Percentiles rank a stretch among this genome's conserved stretches.
phyloP scores from a whole-genome alignment of 2,888 invertebrate genomes.

The Yponomeuta sedellus region DNA sequence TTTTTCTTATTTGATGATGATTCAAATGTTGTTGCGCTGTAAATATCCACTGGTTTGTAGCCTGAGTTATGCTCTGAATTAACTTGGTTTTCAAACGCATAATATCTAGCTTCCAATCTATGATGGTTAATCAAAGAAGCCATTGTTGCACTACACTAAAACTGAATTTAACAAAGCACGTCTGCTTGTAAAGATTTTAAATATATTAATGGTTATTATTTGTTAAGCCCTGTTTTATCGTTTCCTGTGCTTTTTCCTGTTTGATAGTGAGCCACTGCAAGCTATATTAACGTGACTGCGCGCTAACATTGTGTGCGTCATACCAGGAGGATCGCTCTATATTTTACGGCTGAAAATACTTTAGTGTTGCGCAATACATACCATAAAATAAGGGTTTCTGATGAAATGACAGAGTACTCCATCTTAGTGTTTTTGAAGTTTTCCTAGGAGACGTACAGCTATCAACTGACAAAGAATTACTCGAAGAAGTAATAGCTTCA shows the following conservation, averaged over 20 bases:
- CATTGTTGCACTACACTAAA: conserved; percentile 35
- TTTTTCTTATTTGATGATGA: conserved; percentile 31
- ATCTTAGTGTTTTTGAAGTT: conserved; percentile 37
- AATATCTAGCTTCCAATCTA: conserved; percentile 28
- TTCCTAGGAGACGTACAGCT: conserved; percentile 32
- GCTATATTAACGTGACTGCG: conserved; percentile 21
- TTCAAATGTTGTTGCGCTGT: conserved; percentile 32
- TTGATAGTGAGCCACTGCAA: conserved; percentile 40
- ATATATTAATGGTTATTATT: conserved; percentile 42
- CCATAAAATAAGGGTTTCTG: conserved; percentile 37
- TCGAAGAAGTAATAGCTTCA: neutral
- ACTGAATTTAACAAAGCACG: conserved; percentile 34
- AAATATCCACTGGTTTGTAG: conserved; percentile 51
- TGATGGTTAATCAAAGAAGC: conserved; percentile 35
- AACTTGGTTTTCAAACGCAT: conserved; percentile 42
- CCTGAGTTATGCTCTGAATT: conserved; percentile 27
- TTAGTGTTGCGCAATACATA: conserved; percentile 22
- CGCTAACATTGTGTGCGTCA: conserved; percentile 26
- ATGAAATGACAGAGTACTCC: conserved; percentile 50
- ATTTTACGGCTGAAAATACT: no score
- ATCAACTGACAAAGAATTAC: neutral
- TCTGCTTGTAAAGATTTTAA: conserved; percentile 37
- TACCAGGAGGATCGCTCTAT: conserved; percentile 25
- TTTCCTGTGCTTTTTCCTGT: conserved; percentile 65
- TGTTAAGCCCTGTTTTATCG: conserved; percentile 61